Base-by-base conservation (phyloP, 2,113 vertebrate genomes). In the Calonectris borealis region DNA sequence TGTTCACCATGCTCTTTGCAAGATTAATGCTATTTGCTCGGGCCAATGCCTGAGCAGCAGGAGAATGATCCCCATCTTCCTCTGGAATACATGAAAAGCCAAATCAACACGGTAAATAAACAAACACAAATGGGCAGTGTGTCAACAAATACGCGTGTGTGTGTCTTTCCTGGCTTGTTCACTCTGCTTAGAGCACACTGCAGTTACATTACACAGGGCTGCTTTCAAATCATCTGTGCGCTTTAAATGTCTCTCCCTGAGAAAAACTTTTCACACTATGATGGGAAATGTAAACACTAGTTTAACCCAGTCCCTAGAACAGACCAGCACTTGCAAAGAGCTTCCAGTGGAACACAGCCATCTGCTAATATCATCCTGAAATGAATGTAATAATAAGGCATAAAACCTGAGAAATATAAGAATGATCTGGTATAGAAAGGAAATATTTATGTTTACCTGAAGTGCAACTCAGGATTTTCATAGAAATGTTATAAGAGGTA, bases 1-100 rank as follows among this genome's bases (percentile, higher is more conserved):
- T 94, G 92, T 98, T 98, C 91, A 98, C 97, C 97, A 98, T 97
- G 93, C 98, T 98, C 88, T 98, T 98, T 51, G 96, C 96, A 58
- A 97, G 95, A 70, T 84, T 96, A 72, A 92, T 72, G 58, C 51
- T 94, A 34, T 96, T 96, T 76, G 93, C 78, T 70, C 71, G 94
- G 60, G 89, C 90, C 94, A 94, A 16, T 25, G 94, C 95, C 90
- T 95, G 94, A 95, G 78, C 48, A 2, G 92, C 94, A 12, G 92
- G 36, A 85, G 93, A 93, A 42, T 38, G 91, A 90, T 83, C 65
- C 36, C 75, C 76, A 36, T 94, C 93, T 94, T 95, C 89, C 86
- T 95, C 97, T 97, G 96, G 86, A 98, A 97, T 16, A 95, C 65
- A 96, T 3, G 55, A 94, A 95, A 96, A 95, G 73, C 31, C 96